Evolutionary conservation across 2,797 vertebrate genomes (phyloP).

Genomic region (Lophura swinhoii): DNA sequence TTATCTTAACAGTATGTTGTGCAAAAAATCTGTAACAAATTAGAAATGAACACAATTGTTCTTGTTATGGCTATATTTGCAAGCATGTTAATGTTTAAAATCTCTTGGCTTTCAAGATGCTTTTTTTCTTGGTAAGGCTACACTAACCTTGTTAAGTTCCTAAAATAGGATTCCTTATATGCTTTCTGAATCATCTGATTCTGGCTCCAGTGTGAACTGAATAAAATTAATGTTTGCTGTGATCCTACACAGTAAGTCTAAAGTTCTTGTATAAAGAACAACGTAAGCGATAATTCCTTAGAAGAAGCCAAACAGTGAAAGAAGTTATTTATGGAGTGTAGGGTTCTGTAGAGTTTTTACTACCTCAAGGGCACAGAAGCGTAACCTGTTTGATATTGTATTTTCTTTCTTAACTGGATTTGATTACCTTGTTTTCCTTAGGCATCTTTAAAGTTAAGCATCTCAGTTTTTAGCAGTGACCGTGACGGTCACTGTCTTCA

Average conservation of each 20-base stretch:
- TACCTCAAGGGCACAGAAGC: background rate
- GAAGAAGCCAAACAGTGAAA: background rate
- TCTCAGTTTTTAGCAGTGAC: background rate
- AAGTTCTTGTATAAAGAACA: background rate
- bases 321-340: background rate
- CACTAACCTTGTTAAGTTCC: background rate
- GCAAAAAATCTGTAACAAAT: background rate
- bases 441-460: background rate
- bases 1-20: background rate
- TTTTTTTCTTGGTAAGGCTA: background rate
- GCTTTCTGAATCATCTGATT: background rate
- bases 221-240: background rate
- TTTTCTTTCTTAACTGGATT: constrained; percentile 4
- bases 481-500: background rate
- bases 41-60: background rate
- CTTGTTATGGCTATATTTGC: background rate
- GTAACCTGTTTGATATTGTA: background rate
- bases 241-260: background rate
- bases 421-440: background rate
- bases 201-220: background rate
- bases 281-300: background rate
- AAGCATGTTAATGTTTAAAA: background rate
- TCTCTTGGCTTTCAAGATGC: background rate
- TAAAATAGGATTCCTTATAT: background rate
- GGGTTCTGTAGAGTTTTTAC: background rate